Percentiles rank a stretch among this genome's conserved stretches.
Conservation (phyloP, 2,797 vertebrate genomes). For the Crenichthys baileyi region DNA sequence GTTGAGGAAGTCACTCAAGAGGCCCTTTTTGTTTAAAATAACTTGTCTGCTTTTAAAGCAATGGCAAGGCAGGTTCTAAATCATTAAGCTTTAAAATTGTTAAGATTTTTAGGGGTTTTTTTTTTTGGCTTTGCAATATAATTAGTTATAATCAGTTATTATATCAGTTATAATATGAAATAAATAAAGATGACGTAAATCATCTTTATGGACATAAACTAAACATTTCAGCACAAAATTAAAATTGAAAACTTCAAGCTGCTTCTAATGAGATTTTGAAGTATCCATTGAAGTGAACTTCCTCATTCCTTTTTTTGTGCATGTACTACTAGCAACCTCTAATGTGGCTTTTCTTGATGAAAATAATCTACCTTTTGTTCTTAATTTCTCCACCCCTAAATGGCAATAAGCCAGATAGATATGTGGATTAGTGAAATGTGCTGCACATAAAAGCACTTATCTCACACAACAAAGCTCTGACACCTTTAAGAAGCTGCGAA, state of each 20-base stretch:
- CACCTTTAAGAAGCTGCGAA: not conserved
- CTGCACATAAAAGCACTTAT: not conserved
- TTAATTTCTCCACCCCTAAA: not conserved
- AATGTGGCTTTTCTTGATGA: not conserved
- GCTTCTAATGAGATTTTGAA: not conserved
- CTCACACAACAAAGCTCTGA: not conserved
- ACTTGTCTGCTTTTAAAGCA: not conserved
- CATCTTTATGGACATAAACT: no score
- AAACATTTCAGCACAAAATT: no score
- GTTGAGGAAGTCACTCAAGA: not conserved
- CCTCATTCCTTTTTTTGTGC: not conserved
- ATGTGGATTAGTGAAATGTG: not conserved
- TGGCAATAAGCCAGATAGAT: not conserved
- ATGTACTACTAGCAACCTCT: not conserved
- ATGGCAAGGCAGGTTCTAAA: not conserved
- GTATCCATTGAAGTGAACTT: not conserved
- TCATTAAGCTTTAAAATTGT: not conserved
- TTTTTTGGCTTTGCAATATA: not conserved
- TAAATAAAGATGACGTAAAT: no score
- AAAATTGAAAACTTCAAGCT: not conserved
- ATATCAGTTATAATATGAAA: no score
- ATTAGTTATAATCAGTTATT: no score
- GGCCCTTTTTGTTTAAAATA: not conserved
- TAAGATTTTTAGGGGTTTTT: not conserved
- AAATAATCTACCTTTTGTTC: not conserved